phyloP scores from a whole-genome alignment of 2,797 vertebrate genomes.

The Linurgus olivaceus region DNA sequence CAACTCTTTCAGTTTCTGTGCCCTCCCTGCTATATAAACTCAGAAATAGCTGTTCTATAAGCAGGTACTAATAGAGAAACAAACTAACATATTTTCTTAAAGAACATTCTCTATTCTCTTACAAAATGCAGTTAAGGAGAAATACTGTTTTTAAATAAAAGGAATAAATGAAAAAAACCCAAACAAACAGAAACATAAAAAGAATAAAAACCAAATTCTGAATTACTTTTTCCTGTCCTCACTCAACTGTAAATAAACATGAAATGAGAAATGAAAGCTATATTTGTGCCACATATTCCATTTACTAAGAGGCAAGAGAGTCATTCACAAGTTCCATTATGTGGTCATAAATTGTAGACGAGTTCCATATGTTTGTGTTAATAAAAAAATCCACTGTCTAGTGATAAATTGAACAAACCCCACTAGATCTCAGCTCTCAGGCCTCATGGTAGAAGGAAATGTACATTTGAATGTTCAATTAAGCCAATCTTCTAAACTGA shows the following conservation, averaged over 20 bases:
- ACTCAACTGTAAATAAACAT: background rate
- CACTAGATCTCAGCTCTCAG: background rate
- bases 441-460: background rate
- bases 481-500: background rate
- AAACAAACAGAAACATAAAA: background rate
- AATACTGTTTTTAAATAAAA: background rate
- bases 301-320: background rate
- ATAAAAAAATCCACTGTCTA: background rate
- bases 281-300: slow-evolving; percentile 14
- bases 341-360: background rate
- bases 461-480: background rate
- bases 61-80: background rate
- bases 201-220: background rate
- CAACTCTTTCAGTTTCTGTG: background rate
- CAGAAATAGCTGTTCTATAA: background rate
- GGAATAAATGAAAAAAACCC: background rate
- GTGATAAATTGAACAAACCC: background rate
- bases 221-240: background rate
- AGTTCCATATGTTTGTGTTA: slow-evolving; percentile 2
- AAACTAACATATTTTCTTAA: background rate
- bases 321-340: slow-evolving; percentile 36
- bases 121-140: background rate
- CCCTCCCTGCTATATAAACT: background rate
- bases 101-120: background rate
- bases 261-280: slow-evolving; percentile 4